phyloP scores from a whole-genome alignment of 2,113 vertebrate genomes.

The Australoheros scitulus region DNA sequence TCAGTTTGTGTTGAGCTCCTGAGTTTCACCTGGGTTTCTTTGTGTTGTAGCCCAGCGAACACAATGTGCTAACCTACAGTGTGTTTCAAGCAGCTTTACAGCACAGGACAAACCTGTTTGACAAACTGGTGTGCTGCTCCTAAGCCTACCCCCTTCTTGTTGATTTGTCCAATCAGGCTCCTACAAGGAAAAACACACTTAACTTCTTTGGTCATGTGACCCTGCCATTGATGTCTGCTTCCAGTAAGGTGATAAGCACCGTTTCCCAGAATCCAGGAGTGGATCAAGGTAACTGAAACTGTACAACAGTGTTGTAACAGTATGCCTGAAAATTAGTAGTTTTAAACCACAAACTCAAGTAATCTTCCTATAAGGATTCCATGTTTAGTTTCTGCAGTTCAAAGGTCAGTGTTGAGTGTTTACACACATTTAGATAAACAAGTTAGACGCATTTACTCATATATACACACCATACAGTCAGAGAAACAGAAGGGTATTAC shows the following conservation, averaged over 20 bases:
- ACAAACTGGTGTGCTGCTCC: constrained; percentile 51
- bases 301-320: too few species aligned
- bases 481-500: constrained; percentile 8
- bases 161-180: constrained; percentile 42
- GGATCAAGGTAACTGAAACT: neutral
- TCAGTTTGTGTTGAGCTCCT: neutral
- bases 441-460: constrained; percentile 49
- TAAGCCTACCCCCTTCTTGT: constrained; percentile 44
- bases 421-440: neutral
- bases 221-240: neutral
- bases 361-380: neutral
- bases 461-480: constrained; percentile 19
- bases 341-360: neutral
- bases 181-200: constrained; percentile 46
- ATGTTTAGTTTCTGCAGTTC: neutral
- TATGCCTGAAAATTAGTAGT: too few species aligned
- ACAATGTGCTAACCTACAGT: neutral
- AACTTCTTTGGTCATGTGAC: constrained; percentile 50
- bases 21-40: neutral
- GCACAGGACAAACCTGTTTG: constrained; percentile 74
- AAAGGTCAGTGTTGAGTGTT: neutral
- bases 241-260: neutral
- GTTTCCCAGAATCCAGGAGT: neutral
- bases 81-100: constrained; percentile 20
- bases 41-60: neutral